These are phyloP conservation scores for Rattus norvegicus DNA, from an alignment of 2,113 vertebrate species.

Conservation along the genomic window GRCr8 NC_086033.1:99694501-99695000, in stretches of 20 bases:
- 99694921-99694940: background rate
- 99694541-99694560: background rate
- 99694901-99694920: background rate
- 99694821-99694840: background rate
- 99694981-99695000: no score
- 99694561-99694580: background rate
- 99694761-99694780: background rate
- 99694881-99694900: background rate
- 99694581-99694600: background rate
- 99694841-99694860: background rate
- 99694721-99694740: background rate
- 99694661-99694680: background rate
- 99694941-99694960: no score
- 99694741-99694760: background rate
- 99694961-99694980: no score
- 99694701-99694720: background rate
- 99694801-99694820: no score
- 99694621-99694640: slow-evolving; percentile 4
- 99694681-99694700: background rate
- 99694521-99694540: background rate
- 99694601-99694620: background rate
- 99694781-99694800: no score
- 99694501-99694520: background rate
- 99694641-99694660: background rate
- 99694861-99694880: background rate